phyloP scores from a whole-genome alignment of 2,888 invertebrate species.

The Caenorhabditis sp. region DNA sequence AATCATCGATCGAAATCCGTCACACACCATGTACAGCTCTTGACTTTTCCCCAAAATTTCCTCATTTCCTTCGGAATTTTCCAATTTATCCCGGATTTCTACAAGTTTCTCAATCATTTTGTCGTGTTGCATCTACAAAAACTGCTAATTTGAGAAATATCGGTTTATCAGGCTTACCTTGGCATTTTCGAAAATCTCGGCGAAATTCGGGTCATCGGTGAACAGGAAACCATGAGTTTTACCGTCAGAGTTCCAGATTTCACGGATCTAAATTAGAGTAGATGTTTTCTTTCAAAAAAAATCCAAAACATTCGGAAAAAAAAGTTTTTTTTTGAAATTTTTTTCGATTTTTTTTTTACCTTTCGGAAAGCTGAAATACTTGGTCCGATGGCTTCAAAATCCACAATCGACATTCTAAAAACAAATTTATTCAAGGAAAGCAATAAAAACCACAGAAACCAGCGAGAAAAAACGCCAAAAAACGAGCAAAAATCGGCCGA shows the following conservation, averaged over 20 bases:
- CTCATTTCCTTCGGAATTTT: not conserved
- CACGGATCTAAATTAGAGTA: not conserved
- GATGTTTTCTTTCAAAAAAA: not conserved
- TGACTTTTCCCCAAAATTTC: not conserved
- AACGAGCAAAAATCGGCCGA: not conserved
- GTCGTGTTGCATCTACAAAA: not conserved
- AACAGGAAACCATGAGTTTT: not conserved
- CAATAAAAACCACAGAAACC: not conserved
- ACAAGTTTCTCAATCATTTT: not conserved
- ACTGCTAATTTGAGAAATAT: not conserved
- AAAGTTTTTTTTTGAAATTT: too few species aligned
- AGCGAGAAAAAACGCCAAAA: not conserved
- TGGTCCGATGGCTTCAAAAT: too few species aligned
- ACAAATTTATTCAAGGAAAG: too few species aligned
- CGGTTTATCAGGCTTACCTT: not conserved
- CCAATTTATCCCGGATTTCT: not conserved
- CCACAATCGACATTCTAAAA: too few species aligned
- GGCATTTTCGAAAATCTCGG: not conserved
- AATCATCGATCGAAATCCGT: constrained; percentile 4
- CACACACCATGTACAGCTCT: not conserved
- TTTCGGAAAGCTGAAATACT: too few species aligned
- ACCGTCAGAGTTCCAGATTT: not conserved
- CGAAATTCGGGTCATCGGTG: constrained; percentile 3
- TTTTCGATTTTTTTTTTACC: too few species aligned
- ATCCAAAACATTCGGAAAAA: not conserved